A percentile compares a stretch with the other conserved stretches of the same genome.
phyloP scores from a whole-genome alignment of 53 echinoderm and acorn worm genomes.

The Apostichopus leukothele region DNA sequence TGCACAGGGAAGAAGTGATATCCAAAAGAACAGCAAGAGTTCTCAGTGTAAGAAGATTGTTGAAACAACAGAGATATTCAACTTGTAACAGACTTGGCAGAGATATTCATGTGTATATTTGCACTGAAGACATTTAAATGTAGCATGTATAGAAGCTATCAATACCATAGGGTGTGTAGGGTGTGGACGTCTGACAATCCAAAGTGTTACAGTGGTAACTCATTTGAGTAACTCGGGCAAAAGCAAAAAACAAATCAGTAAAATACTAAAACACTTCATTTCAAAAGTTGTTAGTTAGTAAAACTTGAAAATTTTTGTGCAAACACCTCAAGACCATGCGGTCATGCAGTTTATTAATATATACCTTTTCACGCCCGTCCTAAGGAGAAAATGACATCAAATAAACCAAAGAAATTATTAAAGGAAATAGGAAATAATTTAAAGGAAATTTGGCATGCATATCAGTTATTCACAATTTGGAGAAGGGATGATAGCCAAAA shows the following conservation, averaged over 20 bases:
- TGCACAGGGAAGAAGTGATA: too few relatives aligned
- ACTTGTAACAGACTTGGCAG: too few relatives aligned
- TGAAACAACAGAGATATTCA: too few relatives aligned
- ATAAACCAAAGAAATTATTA: constrained; percentile 4
- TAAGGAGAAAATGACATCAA: neutral
- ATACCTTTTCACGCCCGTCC: constrained; percentile 36
- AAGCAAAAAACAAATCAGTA: neutral
- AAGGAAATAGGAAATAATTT: neutral
- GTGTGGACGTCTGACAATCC: too few relatives aligned
- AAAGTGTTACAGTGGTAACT: too few relatives aligned
- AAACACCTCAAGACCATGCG: constrained; percentile 21
- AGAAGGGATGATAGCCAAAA: too few relatives aligned
- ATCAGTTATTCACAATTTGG: neutral
- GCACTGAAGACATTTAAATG: too few relatives aligned
- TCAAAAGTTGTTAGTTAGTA: neutral
- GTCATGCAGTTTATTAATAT: constrained; percentile 4
- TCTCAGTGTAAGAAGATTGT: too few relatives aligned
- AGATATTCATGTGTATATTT: too few relatives aligned
- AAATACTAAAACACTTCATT: neutral
- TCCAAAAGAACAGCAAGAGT: too few relatives aligned
- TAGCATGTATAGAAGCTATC: too few relatives aligned
- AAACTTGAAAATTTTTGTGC: neutral
- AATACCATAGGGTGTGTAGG: too few relatives aligned
- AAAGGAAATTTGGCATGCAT: neutral
- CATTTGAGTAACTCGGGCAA: neutral